These are phyloP conservation scores for human DNA, from an alignment of 2,113 vertebrate species.

Conservation along the genomic window GRCh38 chr3:26078501-26079000, in stretches of 20 bases:
- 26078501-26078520: constrained; percentile 14
- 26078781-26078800: neutral
- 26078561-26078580: neutral
- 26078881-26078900: neutral
- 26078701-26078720: neutral
- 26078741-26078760: neutral
- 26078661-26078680: neutral
- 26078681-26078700: neutral
- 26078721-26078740: neutral
- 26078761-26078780: neutral
- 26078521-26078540: neutral
- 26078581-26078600: constrained; percentile 22
- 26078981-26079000: neutral
- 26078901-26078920: neutral
- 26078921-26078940: neutral
- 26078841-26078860: neutral
- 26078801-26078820: neutral
- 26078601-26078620: neutral
- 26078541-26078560: neutral
- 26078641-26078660: neutral
- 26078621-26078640: neutral
- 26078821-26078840: neutral
- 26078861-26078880: neutral
- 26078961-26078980: neutral
- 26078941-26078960: neutral